phyloP scores from a whole-genome alignment of 1,140 invertebrate genomes.

The Aporrectodea caliginosa region DNA sequence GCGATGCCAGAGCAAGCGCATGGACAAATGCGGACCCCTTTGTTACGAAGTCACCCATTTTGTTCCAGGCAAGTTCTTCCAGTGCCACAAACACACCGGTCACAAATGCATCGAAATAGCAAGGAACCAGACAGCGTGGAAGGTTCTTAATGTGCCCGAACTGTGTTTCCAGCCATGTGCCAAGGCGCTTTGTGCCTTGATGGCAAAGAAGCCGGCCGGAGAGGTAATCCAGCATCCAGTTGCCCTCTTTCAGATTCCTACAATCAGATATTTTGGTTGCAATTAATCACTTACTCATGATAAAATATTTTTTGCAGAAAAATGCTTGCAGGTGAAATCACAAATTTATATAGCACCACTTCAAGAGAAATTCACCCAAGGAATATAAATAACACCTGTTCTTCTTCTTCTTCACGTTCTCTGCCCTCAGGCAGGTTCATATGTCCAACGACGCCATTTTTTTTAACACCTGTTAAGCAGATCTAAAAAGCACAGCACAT shows the following conservation, averaged over 20 bases:
- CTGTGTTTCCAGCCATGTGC: slow-evolving; percentile 58
- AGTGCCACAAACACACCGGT: slow-evolving; percentile 70
- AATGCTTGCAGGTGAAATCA: too few species aligned
- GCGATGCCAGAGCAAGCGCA: slow-evolving; percentile 73
- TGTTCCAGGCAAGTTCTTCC: slow-evolving; percentile 62
- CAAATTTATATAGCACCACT: too few species aligned
- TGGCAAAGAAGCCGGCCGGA: slow-evolving; percentile 63
- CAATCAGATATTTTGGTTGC: too few species aligned
- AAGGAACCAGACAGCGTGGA: slow-evolving; percentile 85
- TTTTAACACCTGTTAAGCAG: too few species aligned
- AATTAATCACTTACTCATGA: too few species aligned
- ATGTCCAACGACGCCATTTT: too few species aligned
- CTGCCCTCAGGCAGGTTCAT: too few species aligned
- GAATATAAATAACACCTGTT: too few species aligned
- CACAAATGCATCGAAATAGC: slow-evolving; percentile 84
- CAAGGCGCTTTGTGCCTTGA: slow-evolving; percentile 48
- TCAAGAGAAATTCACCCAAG: too few species aligned
- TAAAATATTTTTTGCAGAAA: too few species aligned
- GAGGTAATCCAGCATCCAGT: slow-evolving; percentile 88
- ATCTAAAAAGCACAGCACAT: too few species aligned
- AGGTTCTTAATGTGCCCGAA: slow-evolving; percentile 70
- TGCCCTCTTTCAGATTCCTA: slow-evolving; percentile 83
- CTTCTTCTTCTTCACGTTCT: too few species aligned
- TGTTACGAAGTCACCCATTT: slow-evolving; percentile 69
- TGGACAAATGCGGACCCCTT: slow-evolving; percentile 75